Conservation (phyloP, 2,797 vertebrate genomes). For the Pangasius djambal region DNA sequence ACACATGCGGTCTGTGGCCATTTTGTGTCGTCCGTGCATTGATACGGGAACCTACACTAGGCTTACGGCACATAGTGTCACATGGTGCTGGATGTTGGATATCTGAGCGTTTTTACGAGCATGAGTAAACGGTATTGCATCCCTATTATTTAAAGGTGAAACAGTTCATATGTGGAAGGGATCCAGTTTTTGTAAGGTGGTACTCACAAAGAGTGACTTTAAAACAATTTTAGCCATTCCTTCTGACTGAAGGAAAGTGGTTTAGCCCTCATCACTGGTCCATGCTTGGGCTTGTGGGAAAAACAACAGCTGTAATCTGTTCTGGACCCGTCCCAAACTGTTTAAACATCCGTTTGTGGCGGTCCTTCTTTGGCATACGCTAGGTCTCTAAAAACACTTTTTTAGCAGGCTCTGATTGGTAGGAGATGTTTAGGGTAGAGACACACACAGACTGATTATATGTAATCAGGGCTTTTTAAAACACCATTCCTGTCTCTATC, state of each 20-base stretch:
- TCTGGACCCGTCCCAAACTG: conserved; percentile 40
- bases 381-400: conserved; percentile 46
- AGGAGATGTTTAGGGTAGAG: conserved; percentile 65
- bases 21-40: background rate
- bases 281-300: conserved; percentile 23
- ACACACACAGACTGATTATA: conserved; percentile 57
- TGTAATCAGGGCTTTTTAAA: conserved; percentile 57
- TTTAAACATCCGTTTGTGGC: conserved; percentile 55
- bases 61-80: background rate
- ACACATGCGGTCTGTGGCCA: background rate
- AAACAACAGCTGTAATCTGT: conserved; percentile 47
- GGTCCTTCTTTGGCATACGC: conserved; percentile 46
- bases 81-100: no score
- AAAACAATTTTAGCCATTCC: background rate
- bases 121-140: background rate
- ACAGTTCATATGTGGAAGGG: background rate
- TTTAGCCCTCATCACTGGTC: conserved; percentile 12
- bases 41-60: background rate
- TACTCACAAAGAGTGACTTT: background rate
- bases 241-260: background rate
- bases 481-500: conserved; percentile 27
- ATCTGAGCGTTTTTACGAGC: background rate
- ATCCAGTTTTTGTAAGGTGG: background rate
- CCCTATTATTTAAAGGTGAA: background rate
- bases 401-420: conserved; percentile 40